Percentiles rank a stretch among this genome's conserved stretches.
These are phyloP conservation scores for Acleris holmiana DNA, from an alignment of 2,888 invertebrate species.

Conservation along the genomic window DNA sequence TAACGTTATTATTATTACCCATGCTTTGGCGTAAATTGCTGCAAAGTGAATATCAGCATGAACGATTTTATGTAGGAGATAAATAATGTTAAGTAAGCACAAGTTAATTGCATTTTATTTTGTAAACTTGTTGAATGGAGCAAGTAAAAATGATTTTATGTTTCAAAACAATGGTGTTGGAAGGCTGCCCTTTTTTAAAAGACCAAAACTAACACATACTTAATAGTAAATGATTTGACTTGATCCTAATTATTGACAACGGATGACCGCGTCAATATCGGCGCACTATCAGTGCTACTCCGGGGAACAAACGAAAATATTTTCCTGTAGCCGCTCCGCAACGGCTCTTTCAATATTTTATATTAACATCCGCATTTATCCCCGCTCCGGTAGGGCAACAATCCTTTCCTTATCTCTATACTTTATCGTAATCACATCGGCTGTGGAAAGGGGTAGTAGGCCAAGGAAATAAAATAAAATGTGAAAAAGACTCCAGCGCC, in stretches of 20 bases:
- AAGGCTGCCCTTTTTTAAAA: too few relatives aligned
- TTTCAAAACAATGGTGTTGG: too few relatives aligned
- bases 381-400: constrained; percentile 43
- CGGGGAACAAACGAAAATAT: constrained; percentile 40
- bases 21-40: neutral
- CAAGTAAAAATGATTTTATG: too few relatives aligned
- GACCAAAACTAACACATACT: too few relatives aligned
- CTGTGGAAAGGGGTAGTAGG: constrained; percentile 42
- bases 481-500: neutral
- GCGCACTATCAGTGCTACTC: constrained; percentile 15
- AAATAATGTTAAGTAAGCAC: too few relatives aligned
- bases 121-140: too few relatives aligned
- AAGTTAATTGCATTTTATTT: neutral
- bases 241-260: too few relatives aligned
- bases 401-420: constrained; percentile 49
- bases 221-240: too few relatives aligned
- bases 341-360: constrained; percentile 48
- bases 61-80: too few relatives aligned
- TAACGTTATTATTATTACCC: constrained; percentile 4
- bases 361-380: constrained; percentile 47
- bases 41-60: constrained; percentile 2
- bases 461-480: constrained; percentile 36
- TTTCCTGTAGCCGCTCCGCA: constrained; percentile 37
- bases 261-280: too few relatives aligned
- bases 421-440: constrained; percentile 53